Evolutionary conservation across 1,140 invertebrate genomes (phyloP).

Genomic region (Coptotermes formosanus): DNA sequence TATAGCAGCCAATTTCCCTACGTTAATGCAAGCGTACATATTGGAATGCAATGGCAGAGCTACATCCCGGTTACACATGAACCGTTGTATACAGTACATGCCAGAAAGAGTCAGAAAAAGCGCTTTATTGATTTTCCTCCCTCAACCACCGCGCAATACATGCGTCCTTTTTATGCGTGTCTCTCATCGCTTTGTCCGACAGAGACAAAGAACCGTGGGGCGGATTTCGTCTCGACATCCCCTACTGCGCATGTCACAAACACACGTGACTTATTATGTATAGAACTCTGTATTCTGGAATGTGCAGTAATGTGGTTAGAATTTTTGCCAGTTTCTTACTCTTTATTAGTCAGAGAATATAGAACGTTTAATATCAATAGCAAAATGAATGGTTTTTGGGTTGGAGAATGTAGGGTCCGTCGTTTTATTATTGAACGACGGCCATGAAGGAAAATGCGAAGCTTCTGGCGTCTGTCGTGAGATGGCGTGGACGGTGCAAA

Average conservation of each 20-base stretch:
- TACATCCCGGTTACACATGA: not conserved
- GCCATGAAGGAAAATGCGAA: constrained; percentile 22
- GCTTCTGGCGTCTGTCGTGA: constrained; percentile 21
- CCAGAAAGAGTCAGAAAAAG: constrained; percentile 19
- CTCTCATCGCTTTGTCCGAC: not conserved
- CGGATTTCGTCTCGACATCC: not conserved
- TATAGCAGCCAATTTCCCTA: not conserved
- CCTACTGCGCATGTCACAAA: not conserved
- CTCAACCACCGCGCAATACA: too few relatives aligned
- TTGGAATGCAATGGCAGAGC: not conserved
- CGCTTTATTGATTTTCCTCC: constrained; percentile 21
- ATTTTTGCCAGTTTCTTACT: not conserved
- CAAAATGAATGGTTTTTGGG: not conserved
- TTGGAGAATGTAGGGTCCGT: not conserved
- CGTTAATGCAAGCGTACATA: not conserved
- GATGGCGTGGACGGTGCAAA: constrained; percentile 21
- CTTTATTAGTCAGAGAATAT: not conserved
- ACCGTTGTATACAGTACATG: not conserved
- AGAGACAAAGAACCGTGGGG: not conserved
- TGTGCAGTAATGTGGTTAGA: too few relatives aligned
- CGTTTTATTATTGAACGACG: constrained; percentile 29
- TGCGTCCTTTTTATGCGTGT: not conserved
- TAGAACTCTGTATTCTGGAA: not conserved
- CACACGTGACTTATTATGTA: not conserved
- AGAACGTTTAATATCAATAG: not conserved